Evolutionary conservation across 2,113 vertebrate species (phyloP).

Genomic region (Eptesicus fuscus): DNA sequence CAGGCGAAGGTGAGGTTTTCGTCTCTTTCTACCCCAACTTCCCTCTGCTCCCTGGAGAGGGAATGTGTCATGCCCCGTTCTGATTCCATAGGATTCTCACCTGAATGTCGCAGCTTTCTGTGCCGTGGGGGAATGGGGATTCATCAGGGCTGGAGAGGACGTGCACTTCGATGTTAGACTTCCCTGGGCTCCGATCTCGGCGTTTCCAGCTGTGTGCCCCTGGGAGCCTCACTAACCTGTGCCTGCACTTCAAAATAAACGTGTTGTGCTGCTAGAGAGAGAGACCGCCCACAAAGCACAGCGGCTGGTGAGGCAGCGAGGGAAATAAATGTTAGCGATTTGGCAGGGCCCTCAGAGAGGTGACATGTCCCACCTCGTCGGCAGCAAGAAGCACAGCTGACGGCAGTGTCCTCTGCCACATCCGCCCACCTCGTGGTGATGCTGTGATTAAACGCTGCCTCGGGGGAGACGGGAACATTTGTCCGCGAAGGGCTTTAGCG

Average conservation of each 20-base stretch:
- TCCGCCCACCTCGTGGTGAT: neutral
- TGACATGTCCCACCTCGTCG: too few species aligned
- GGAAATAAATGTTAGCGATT: neutral
- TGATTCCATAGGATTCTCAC: neutral
- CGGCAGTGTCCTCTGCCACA: neutral
- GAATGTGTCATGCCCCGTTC: neutral
- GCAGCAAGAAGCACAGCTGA: neutral
- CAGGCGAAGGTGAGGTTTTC: neutral
- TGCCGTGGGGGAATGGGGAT: too few species aligned
- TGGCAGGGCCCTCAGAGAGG: neutral
- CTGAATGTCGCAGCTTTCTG: too few species aligned
- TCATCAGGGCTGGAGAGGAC: neutral
- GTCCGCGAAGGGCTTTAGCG: neutral
- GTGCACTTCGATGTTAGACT: too few species aligned
- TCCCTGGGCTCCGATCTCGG: neutral
- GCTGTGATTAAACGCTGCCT: neutral
- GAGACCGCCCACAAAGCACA: neutral
- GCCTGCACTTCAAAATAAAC: neutral
- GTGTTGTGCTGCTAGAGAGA: neutral
- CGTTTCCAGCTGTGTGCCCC: neutral
- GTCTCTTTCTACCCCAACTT: neutral
- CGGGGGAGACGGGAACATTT: neutral
- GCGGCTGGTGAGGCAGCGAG: neutral
- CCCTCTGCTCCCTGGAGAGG: neutral
- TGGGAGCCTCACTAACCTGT: neutral